phyloP scores from a whole-genome alignment of 2,888 invertebrate species.

The Sipha maydis region DNA sequence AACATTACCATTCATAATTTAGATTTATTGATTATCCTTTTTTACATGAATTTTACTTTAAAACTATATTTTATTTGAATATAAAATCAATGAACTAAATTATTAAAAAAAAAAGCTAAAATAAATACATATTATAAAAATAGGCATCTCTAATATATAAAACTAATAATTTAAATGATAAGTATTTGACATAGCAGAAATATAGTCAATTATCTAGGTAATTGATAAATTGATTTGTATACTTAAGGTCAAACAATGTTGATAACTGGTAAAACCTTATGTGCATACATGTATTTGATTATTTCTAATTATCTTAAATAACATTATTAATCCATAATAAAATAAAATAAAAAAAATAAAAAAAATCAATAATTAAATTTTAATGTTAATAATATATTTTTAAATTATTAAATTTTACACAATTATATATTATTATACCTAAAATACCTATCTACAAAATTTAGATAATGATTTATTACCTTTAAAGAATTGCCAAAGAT shows the following conservation, averaged over 20 bases:
- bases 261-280: background rate
- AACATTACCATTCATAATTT: background rate
- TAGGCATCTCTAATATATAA: background rate
- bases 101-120: background rate
- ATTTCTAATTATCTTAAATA: background rate
- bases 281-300: background rate
- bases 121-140: background rate
- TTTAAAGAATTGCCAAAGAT: too few relatives aligned
- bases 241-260: background rate
- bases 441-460: too few relatives aligned
- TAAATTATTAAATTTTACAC: background rate
- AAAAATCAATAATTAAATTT: background rate
- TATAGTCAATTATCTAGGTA: background rate
- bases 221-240: background rate
- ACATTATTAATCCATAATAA: background rate
- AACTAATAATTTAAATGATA: background rate
- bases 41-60: too few relatives aligned
- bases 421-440: too few relatives aligned
- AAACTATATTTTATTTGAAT: too few relatives aligned
- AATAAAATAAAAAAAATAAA: background rate
- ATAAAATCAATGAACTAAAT: too few relatives aligned
- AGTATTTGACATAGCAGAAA: background rate
- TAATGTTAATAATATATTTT: background rate
- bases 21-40: background rate
- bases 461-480: too few relatives aligned